phyloP scores from a whole-genome alignment of 2,797 vertebrate species.

The Xerus rutilus region DNA sequence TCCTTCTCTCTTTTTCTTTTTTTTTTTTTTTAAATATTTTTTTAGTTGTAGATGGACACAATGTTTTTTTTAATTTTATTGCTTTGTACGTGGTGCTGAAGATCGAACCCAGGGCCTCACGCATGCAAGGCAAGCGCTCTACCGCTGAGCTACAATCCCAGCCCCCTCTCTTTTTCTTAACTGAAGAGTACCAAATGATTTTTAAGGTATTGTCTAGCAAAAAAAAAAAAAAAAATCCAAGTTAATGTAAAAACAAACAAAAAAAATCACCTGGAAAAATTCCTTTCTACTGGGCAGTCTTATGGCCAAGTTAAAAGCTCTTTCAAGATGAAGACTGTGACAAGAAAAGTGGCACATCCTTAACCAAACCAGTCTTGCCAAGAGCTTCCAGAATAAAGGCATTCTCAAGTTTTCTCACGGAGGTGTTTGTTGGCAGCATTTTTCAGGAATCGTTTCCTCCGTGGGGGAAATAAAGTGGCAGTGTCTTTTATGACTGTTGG shows the following conservation, averaged over 20 bases:
- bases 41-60: too few species aligned
- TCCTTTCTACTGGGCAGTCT: background rate
- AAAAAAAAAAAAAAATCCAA: constrained; percentile 4
- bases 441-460: constrained; percentile 36
- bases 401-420: constrained; percentile 61
- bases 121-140: too few species aligned
- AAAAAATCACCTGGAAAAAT: constrained; percentile 58
- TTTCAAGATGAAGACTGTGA: constrained; percentile 23
- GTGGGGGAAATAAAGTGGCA: background rate
- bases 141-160: too few species aligned
- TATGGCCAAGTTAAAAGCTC: constrained; percentile 25
- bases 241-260: background rate
- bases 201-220: constrained; percentile 43
- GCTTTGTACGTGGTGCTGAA: too few species aligned
- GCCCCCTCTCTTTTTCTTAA: constrained; percentile 51
- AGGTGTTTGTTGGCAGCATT: constrained; percentile 15
- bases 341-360: constrained; percentile 1
- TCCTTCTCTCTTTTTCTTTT: constrained; percentile 13
- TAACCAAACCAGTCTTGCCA: constrained; percentile 21
- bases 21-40: constrained; percentile 62
- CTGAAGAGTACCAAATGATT: background rate
- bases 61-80: too few species aligned
- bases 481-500: constrained; percentile 56
- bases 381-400: constrained; percentile 53
- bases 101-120: too few species aligned